Percentiles rank a stretch among this genome's conserved stretches.
Evolutionary conservation across 2,888 invertebrate genomes (phyloP).

Genomic region (Hypomecis punctinalis): DNA sequence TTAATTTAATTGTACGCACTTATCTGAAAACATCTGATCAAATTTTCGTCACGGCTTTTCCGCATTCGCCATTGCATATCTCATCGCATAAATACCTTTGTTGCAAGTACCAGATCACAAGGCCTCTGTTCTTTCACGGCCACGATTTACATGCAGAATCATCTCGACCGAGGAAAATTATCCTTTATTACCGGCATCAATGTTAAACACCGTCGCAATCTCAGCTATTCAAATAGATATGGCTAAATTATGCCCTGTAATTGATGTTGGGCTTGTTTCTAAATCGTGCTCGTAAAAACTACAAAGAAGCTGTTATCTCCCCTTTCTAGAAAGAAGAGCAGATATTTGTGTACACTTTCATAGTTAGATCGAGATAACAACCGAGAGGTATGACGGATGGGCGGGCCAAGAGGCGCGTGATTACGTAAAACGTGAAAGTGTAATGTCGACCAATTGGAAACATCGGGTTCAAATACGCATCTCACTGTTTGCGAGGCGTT

Average conservation of each 20-base stretch:
- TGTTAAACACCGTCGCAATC: conserved; percentile 45
- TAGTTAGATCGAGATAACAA: conserved; percentile 73
- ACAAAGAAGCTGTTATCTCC: conserved; percentile 53
- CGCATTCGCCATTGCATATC: conserved; percentile 37
- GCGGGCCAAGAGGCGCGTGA: conserved; percentile 68
- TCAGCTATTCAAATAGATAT: conserved; percentile 37
- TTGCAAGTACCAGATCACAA: conserved; percentile 46
- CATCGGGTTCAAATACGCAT: conserved; percentile 61
- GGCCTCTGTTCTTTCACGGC: conserved; percentile 49
- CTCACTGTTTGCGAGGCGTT: conserved; percentile 48
- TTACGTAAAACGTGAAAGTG: conserved; percentile 78
- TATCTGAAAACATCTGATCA: conserved; percentile 36
- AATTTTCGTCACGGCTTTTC: conserved; percentile 46
- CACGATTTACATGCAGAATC: conserved; percentile 52
- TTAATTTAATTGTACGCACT: background rate
- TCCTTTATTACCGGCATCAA: conserved; percentile 52
- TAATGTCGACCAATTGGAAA: conserved; percentile 70
- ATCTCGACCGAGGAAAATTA: conserved; percentile 63
- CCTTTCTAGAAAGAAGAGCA: conserved; percentile 61
- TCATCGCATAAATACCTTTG: conserved; percentile 40
- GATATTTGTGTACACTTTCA: conserved; percentile 67
- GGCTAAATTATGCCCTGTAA: conserved; percentile 37
- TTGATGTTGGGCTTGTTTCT: conserved; percentile 30
- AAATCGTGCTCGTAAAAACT: conserved; percentile 37
- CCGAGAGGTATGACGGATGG: conserved; percentile 71